phyloP scores from a whole-genome alignment of 1,140 invertebrate genomes.

The Nautilus pompilius region DNA sequence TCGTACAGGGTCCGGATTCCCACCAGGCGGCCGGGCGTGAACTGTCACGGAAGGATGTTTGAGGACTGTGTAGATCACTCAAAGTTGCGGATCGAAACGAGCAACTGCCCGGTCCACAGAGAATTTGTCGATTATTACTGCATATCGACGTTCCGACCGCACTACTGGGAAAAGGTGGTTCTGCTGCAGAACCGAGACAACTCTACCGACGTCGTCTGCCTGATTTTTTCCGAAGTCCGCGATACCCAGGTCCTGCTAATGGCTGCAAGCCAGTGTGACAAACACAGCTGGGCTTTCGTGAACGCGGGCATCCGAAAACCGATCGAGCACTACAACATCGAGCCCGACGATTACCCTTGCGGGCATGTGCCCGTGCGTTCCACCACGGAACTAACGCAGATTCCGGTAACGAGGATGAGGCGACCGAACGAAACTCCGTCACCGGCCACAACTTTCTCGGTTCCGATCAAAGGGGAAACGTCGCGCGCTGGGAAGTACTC shows the following conservation, averaged over 20 bases:
- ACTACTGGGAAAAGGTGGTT: constrained; percentile 31
- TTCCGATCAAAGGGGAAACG: no score
- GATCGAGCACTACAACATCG: constrained; percentile 10
- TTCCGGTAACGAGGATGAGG: not conserved
- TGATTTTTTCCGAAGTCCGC: constrained; percentile 25
- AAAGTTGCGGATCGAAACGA: constrained; percentile 20
- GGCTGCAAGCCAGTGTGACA: constrained; percentile 26
- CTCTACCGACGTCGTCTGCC: constrained; percentile 12
- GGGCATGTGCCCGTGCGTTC: constrained; percentile 10
- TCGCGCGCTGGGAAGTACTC: no score
- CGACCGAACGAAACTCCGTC: no score
- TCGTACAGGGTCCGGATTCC: constrained; percentile 21
- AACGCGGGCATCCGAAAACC: constrained; percentile 15
- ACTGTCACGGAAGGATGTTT: constrained; percentile 25
- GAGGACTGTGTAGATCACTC: constrained; percentile 23
- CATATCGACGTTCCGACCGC: constrained; percentile 20
- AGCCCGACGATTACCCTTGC: constrained; percentile 17
- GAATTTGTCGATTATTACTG: constrained; percentile 19
- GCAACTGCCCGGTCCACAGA: constrained; percentile 8
- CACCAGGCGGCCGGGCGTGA: constrained; percentile 17
- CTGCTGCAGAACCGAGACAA: constrained; percentile 25
- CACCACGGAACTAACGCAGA: not conserved
- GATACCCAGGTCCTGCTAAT: constrained; percentile 18
- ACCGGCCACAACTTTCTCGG: no score
- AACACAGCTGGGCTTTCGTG: constrained; percentile 21